A percentile compares a stretch with the other conserved stretches of the same genome.
Conservation (phyloP, 2,797 vertebrate genomes). For the Sitta carolinensis region DNA sequence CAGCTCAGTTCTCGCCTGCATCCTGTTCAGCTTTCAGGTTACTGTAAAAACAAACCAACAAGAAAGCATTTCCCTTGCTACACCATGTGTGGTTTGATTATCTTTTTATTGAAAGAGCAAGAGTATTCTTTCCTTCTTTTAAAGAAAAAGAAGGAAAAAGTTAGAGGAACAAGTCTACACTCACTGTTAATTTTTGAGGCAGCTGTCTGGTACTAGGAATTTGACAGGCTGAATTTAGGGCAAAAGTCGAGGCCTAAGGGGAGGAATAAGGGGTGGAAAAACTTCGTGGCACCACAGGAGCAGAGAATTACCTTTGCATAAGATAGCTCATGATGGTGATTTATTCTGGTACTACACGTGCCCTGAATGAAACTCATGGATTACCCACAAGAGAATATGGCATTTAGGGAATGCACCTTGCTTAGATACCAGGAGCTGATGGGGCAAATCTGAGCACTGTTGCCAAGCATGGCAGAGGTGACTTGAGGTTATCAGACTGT, state of each 20-base stretch:
- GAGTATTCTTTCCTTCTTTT: not conserved
- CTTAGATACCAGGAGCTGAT: not conserved
- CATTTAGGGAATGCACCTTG: not conserved
- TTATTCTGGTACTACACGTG: not conserved
- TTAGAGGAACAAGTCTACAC: not conserved
- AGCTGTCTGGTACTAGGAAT: not conserved
- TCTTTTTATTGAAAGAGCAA: not conserved
- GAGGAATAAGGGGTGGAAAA: not conserved
- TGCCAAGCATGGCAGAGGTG: not conserved
- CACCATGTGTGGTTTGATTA: not conserved
- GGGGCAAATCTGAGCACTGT: not conserved
- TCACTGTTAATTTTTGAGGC: not conserved
- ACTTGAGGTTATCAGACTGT: not conserved
- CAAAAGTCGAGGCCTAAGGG: accelerated
- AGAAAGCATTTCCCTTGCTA: not conserved
- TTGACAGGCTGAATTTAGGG: not conserved
- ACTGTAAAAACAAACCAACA: not conserved
- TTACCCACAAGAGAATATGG: not conserved
- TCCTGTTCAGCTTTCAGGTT: not conserved
- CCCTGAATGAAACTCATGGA: not conserved
- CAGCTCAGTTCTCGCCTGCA: not conserved
- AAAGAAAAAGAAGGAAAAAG: not conserved
- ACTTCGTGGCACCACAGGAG: not conserved
- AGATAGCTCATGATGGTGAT: not conserved
- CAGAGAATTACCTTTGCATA: not conserved